A percentile compares a stretch with the other conserved stretches of the same genome.
Conservation (phyloP, 1,140 invertebrate species). For the Planococcus citri region DNA sequence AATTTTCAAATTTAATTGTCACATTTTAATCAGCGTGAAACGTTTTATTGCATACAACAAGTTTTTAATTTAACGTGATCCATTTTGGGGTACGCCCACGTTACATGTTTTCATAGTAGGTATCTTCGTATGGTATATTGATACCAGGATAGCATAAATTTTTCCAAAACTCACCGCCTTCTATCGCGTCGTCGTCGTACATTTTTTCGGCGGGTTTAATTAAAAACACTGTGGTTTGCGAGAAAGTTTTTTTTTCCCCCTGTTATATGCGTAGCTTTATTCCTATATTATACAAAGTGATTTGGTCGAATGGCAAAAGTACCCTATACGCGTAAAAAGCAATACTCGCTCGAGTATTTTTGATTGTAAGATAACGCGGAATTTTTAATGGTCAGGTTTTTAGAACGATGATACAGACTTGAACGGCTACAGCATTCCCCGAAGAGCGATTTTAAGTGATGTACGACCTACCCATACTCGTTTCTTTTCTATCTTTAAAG, state of each 20-base stretch:
- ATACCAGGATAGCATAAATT: not conserved
- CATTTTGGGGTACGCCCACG: not conserved
- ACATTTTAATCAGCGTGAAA: constrained; percentile 7
- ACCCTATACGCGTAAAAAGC: not conserved
- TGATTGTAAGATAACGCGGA: constrained; percentile 1
- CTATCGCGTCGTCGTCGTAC: too few species aligned
- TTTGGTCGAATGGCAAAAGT: not conserved
- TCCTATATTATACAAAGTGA: too few species aligned
- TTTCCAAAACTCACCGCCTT: not conserved
- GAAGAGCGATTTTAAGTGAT: constrained; percentile 3
- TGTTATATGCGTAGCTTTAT: too few species aligned
- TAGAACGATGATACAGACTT: not conserved
- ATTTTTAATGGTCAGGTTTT: not conserved
- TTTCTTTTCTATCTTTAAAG: not conserved
- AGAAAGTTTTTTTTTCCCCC: not conserved
- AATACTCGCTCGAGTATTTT: not conserved
- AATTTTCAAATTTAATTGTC: not conserved
- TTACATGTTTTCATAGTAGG: not conserved
- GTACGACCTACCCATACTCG: not conserved
- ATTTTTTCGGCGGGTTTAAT: not conserved
- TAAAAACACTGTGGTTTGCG: not conserved
- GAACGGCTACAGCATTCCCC: not conserved
- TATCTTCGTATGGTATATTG: too few species aligned
- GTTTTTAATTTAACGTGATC: not conserved
- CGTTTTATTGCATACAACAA: not conserved